Conservation (phyloP, 2,113 vertebrate species). For the Pogona vitticeps region DNA sequence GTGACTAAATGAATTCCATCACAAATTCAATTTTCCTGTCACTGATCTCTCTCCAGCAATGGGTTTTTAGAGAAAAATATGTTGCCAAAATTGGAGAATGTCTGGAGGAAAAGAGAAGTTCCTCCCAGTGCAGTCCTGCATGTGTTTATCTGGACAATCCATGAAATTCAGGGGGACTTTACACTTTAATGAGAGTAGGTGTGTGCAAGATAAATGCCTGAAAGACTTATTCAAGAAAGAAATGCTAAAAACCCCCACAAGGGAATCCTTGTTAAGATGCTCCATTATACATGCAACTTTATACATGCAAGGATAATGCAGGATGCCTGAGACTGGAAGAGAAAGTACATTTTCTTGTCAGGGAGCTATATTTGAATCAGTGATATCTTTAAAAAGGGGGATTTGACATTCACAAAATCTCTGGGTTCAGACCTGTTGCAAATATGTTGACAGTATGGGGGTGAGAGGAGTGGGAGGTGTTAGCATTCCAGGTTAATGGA, state of each 20-base stretch:
- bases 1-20: not conserved
- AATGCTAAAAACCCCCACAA: constrained; percentile 2
- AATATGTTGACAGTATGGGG: not conserved
- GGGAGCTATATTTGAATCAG: constrained; percentile 34
- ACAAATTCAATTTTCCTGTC: not conserved
- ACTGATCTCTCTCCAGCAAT: not conserved
- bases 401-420: not conserved
- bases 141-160: not conserved
- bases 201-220: not conserved
- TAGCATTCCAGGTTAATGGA: not conserved
- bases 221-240: constrained; percentile 37
- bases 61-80: not conserved
- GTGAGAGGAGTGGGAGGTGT: not conserved
- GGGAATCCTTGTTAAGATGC: constrained; percentile 42
- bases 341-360: constrained; percentile 38
- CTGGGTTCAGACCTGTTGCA: not conserved
- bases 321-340: constrained; percentile 37
- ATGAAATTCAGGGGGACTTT: not conserved
- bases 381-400: constrained; percentile 29
- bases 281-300: constrained; percentile 51
- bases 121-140: too few species aligned
- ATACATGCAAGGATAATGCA: constrained; percentile 34
- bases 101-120: constrained; percentile 7
- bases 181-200: not conserved
- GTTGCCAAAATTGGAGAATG: not conserved